Percentiles rank a stretch among this genome's conserved stretches.
Conservation (phyloP, 2,888 invertebrate species). For the Cosmia trapezina region DNA sequence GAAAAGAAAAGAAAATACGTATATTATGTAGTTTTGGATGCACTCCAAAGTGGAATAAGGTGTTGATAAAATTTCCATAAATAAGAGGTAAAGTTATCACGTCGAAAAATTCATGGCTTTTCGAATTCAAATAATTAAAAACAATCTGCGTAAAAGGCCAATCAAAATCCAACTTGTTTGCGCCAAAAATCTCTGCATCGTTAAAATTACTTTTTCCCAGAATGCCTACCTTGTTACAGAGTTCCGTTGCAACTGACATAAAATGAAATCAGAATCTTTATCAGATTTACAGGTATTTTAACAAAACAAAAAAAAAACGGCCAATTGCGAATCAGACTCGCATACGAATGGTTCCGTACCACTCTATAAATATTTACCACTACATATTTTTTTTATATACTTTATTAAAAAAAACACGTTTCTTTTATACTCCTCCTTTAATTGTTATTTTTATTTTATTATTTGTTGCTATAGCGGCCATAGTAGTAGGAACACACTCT, state of each 20-base stretch:
- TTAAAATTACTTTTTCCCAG: constrained; percentile 28
- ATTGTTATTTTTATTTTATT: background rate
- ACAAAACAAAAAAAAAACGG: background rate
- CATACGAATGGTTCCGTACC: background rate
- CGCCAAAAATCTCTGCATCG: constrained; percentile 24
- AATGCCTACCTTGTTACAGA: constrained; percentile 25
- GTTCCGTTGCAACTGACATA: constrained; percentile 6
- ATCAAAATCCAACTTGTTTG: constrained; percentile 25
- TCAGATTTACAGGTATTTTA: background rate
- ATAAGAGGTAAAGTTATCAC: background rate
- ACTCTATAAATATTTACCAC: background rate
- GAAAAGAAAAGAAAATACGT: too few relatives aligned
- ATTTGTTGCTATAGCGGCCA: background rate
- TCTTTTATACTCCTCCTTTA: too few relatives aligned
- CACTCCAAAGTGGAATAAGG: background rate
- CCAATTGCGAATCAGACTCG: background rate
- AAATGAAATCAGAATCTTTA: constrained; percentile 9
- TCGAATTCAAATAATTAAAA: constrained; percentile 32
- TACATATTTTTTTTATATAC: background rate
- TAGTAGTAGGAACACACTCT: background rate
- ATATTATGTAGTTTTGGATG: background rate
- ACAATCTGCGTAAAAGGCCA: constrained; percentile 33
- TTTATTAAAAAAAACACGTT: too few relatives aligned
- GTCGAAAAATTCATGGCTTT: constrained; percentile 8
- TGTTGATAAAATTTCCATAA: background rate